Evolutionary conservation across 1,140 invertebrate genomes (phyloP), one percentile per base, ranked within the genome.

Genomic region (Hylyphantes graminicola): DNA sequence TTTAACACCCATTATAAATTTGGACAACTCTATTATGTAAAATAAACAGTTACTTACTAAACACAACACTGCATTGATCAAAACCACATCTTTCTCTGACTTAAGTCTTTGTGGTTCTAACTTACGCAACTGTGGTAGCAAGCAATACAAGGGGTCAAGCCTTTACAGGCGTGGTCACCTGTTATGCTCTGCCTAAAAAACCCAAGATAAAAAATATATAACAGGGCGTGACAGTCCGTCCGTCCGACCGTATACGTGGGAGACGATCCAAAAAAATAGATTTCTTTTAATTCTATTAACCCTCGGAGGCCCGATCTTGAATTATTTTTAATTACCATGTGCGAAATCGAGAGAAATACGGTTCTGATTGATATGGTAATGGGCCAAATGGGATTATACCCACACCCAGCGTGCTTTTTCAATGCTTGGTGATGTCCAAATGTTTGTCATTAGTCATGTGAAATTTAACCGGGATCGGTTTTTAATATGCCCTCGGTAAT

Each of bases 311-410:
- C 35, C 72, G 35, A 74, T 74, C 12, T 55, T 17, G 59, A 74
- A 74, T 74, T 74, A 74, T 74, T 74, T 74, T 74, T 74, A 74
- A 74, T 74, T 74, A 74, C 59, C 35, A 50, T 59, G 19, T 35
- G 54, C 19, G 55, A 21, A 53, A 7, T 21, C 50, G 17, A n/a
- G 11, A 57, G 19, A 55, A 73, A 74, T 74, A 21, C 53, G 5
- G 57, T 74, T 74, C 59, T 74, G 72, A 74, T 74, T 74, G 72
- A 74, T 74, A 74, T 74, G 72, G 72, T 74, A 74, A 74, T 74
- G 35, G 35, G 35, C 35, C 54, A 10, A 21, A 35, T 59, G 72
- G 72, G 72, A 74, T 53, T 11, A 21, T 57, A 74, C 55, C 53
- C 72, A 74, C 72, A 74, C 72, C 72, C 54, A 9, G 72, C 35